Evolutionary conservation across 2,888 invertebrate species (phyloP).

Genomic region (Cataglyphis cursor): DNA sequence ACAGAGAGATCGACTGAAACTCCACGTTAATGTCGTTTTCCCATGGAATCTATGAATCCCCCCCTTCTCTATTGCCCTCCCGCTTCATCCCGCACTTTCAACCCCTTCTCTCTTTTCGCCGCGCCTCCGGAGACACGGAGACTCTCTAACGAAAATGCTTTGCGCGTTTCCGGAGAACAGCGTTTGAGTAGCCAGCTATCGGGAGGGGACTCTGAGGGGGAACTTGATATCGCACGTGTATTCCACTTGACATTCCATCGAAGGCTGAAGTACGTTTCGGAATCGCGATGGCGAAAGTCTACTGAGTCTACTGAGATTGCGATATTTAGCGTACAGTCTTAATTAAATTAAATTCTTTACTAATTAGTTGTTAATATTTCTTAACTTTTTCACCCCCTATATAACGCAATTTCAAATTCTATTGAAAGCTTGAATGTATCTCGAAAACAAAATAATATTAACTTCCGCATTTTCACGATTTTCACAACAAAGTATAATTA

Average conservation of each 20-base stretch:
- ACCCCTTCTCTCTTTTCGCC: slow-evolving; percentile 2
- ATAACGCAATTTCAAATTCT: not conserved
- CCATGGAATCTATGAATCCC: slow-evolving; percentile 72
- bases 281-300: not conserved
- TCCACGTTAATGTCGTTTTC: slow-evolving; percentile 82
- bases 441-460: not conserved
- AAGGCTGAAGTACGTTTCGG: slow-evolving; percentile 5
- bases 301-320: not conserved
- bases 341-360: not conserved
- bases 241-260: slow-evolving; percentile 11
- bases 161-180: slow-evolving; percentile 24
- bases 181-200: not conserved
- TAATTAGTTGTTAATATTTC: not conserved
- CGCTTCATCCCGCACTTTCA: not conserved
- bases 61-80: slow-evolving; percentile 21
- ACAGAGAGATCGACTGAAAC: slow-evolving; percentile 43
- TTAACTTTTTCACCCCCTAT: not conserved
- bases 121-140: not conserved
- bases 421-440: not conserved
- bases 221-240: not conserved
- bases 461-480: not conserved
- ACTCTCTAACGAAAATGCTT: slow-evolving; percentile 15
- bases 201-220: not conserved
- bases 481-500: not conserved
- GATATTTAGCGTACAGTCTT: not conserved